phyloP scores from a whole-genome alignment of 2,113 vertebrate genomes.

The Tympanuchus pallidicinctus region DNA sequence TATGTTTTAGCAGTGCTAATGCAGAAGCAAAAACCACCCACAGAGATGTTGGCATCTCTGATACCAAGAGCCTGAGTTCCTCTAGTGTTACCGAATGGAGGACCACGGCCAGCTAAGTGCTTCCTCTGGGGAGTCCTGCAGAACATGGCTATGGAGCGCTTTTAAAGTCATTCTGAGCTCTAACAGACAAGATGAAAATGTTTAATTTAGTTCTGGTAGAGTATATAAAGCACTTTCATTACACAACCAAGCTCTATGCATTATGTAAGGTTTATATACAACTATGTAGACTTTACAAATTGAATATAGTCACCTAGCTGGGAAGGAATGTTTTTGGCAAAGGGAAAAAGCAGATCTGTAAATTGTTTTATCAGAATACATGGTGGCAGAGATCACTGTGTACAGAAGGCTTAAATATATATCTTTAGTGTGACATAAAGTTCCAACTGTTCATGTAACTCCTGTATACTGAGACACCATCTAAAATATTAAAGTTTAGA shows the following conservation, averaged over 20 bases:
- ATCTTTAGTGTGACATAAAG: background rate
- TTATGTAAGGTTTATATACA: background rate
- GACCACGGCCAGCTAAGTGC: background rate
- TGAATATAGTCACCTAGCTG: background rate
- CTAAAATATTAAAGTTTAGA: background rate
- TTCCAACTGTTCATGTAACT: background rate
- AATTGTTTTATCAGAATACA: background rate
- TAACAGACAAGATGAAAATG: background rate
- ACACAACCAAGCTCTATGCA: background rate
- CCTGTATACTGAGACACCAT: background rate
- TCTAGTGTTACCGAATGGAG: background rate
- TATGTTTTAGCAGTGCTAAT: background rate
- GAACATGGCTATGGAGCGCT: fast-evolving
- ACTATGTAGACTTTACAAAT: background rate
- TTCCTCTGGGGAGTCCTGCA: background rate
- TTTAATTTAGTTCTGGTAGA: background rate
- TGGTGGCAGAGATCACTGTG: background rate
- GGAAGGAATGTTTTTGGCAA: background rate
- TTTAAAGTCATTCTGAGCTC: background rate
- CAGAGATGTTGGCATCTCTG: background rate
- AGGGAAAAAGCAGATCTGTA: background rate
- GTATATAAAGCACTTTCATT: background rate
- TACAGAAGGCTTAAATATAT: background rate
- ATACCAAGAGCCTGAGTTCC: background rate
- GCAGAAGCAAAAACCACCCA: background rate